These are phyloP conservation scores for Equus quagga DNA, from an alignment of 2,113 vertebrate species.

Conservation along the genomic window DNA sequence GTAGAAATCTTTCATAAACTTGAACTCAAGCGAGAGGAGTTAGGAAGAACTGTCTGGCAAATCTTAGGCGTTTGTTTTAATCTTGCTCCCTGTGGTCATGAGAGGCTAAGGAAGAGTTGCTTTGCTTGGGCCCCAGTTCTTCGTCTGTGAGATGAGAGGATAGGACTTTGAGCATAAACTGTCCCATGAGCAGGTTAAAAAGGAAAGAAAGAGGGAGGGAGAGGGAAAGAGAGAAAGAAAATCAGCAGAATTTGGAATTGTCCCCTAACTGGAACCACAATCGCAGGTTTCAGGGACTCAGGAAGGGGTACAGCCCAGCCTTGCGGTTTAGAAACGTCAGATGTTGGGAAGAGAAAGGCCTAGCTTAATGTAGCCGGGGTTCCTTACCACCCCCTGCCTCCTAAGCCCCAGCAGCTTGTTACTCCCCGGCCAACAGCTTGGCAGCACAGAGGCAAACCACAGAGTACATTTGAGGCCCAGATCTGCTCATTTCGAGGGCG, in stretches of 20 bases:
- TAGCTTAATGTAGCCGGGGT: not conserved
- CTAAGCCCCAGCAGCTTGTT: slow-evolving; percentile 17
- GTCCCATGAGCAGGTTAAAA: not conserved
- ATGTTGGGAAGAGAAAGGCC: slow-evolving; percentile 45
- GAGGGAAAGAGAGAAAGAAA: not conserved
- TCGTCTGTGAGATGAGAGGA: not conserved
- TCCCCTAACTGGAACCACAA: slow-evolving; percentile 30
- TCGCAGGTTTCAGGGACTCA: slow-evolving; percentile 52
- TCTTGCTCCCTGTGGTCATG: not conserved
- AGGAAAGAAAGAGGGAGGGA: not conserved
- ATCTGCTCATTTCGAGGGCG: slow-evolving; percentile 81
- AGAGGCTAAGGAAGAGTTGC: not conserved
- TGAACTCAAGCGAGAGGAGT: not conserved
- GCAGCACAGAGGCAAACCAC: slow-evolving; percentile 77
- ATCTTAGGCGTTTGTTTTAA: not conserved
- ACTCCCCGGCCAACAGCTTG: slow-evolving; percentile 61
- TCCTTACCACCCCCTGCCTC: slow-evolving; percentile 21
- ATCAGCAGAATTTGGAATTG: slow-evolving; percentile 39
- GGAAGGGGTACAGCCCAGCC: slow-evolving; percentile 55
- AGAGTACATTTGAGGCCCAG: slow-evolving; percentile 79
- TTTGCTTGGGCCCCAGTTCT: not conserved
- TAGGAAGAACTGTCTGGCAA: not conserved
- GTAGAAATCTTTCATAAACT: not conserved
- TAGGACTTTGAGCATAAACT: not conserved
- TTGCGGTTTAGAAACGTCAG: slow-evolving; percentile 56